Evolutionary conservation across 1,140 invertebrate species (phyloP), one percentile per base, ranked within the genome.

Genomic region (Aradophagus sp.): DNA sequence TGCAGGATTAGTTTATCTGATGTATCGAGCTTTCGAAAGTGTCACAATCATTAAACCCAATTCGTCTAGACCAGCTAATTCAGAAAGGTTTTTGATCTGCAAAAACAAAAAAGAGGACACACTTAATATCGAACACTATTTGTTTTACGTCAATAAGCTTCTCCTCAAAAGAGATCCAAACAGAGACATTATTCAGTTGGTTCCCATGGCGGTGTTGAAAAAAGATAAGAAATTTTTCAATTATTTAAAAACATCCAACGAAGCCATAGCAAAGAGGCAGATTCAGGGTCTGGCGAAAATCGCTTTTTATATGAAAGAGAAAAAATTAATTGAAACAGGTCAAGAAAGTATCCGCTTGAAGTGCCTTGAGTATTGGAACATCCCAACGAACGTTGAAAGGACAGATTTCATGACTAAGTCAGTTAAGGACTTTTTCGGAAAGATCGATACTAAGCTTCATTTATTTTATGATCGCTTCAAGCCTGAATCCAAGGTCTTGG

Each of bases 1-100:
- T 82, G 94, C 94, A 17, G 96, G 97, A 0, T 86, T 99, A 7
- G 86, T 99, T 19, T 99, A 97, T 78, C 86, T 99, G 36, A 96
- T 99, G 93, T 95, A 95, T 78, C 88, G 90, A 67, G 93, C 93
- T 78, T 99, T 99, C 86, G 88, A 95, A 75, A 78, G 86, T 84
- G 90, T 99, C 6, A 88, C 89, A 42, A 94, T 99, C 52, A 91
- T 95, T 58, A 99, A 99, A 86, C 97, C 97, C n/a, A 95, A 98
- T 50, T 94, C 95, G 2, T 99, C 97, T 63, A 87, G 97, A 45
- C 97, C 97, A 5, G 98, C 97, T 0, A 99, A 99, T 84, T 98
- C 97, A 2, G 98, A 99, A 87, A 90, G 97, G 81, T 99, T 99
- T 82, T 89, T 99, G 27, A 90, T 99, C 48, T 99, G 97, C 82